phyloP scores from a whole-genome alignment of 2,113 vertebrate genomes.

The Leptobrachium leishanense region DNA sequence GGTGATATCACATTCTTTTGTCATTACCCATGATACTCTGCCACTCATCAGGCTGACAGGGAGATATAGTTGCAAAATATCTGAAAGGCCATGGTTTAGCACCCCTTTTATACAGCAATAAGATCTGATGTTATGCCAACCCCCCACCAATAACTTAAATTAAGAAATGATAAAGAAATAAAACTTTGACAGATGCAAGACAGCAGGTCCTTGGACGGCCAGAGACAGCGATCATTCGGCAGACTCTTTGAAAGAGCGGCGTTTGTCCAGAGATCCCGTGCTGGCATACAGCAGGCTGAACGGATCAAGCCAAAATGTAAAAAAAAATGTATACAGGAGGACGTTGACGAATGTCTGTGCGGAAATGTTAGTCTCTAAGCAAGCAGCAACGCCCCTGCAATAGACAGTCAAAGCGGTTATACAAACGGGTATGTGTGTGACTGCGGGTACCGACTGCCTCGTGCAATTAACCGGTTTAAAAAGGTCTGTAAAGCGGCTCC shows the following conservation, averaged over 20 bases:
- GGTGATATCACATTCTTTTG: too few relatives aligned
- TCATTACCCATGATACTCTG: too few relatives aligned
- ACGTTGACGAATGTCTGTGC: slow-evolving; percentile 11
- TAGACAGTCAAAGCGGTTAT: slow-evolving; percentile 14
- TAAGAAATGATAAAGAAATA: too few relatives aligned
- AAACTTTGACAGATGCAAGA: not conserved
- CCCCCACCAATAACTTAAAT: not conserved
- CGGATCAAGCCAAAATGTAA: slow-evolving; percentile 3
- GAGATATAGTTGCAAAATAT: too few relatives aligned
- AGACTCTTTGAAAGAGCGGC: slow-evolving; percentile 14
- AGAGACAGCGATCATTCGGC: not conserved
- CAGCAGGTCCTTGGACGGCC: slow-evolving; percentile 8
- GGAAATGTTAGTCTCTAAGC: not conserved
- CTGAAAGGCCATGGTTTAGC: too few relatives aligned
- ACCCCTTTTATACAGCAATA: too few relatives aligned
- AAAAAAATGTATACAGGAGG: not conserved
- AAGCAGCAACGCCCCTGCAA: slow-evolving; percentile 2
- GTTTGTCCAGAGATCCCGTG: slow-evolving; percentile 26
- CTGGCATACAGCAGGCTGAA: slow-evolving; percentile 22
- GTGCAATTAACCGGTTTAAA: not conserved
- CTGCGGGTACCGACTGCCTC: not conserved
- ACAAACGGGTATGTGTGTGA: slow-evolving; percentile 1
- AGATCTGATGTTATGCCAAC: not conserved
- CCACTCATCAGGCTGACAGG: too few relatives aligned
- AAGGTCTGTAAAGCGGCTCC: not conserved